Evolutionary conservation across 2,888 invertebrate genomes (phyloP).

Genomic region (Plemyria rubiginata): DNA sequence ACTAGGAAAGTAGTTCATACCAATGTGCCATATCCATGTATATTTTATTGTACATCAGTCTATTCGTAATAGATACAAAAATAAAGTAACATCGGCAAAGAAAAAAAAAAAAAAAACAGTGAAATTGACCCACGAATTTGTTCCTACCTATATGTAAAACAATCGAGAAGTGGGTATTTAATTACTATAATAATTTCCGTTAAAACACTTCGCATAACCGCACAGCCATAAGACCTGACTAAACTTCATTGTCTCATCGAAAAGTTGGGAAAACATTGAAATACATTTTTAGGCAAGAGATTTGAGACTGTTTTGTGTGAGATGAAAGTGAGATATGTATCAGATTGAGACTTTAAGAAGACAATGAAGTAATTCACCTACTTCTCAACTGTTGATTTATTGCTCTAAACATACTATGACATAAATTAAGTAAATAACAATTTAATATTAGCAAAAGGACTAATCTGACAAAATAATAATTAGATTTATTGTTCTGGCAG

Average conservation of each 20-base stretch:
- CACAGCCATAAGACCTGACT: conserved; percentile 41
- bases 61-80: neutral
- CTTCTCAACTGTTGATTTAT: conserved; percentile 50
- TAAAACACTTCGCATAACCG: conserved; percentile 20
- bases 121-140: conserved; percentile 45
- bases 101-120: no score
- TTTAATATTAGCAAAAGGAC: neutral
- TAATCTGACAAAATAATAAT: no score
- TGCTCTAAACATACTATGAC: neutral
- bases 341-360: neutral
- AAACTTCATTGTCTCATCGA: conserved; percentile 19
- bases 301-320: neutral
- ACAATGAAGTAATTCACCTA: conserved; percentile 32
- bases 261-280: neutral
- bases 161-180: conserved; percentile 51
- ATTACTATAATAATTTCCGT: conserved; percentile 30
- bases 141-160: conserved; percentile 46
- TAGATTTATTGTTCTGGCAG: no score
- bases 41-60: neutral
- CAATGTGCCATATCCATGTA: neutral
- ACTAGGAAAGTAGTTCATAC: no score
- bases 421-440: neutral
- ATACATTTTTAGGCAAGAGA: neutral
- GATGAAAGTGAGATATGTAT: no score
- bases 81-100: neutral